Percentiles rank a stretch among this genome's conserved stretches.
Conservation (phyloP, 2,797 vertebrate species). For the Lepus townsendii region DNA sequence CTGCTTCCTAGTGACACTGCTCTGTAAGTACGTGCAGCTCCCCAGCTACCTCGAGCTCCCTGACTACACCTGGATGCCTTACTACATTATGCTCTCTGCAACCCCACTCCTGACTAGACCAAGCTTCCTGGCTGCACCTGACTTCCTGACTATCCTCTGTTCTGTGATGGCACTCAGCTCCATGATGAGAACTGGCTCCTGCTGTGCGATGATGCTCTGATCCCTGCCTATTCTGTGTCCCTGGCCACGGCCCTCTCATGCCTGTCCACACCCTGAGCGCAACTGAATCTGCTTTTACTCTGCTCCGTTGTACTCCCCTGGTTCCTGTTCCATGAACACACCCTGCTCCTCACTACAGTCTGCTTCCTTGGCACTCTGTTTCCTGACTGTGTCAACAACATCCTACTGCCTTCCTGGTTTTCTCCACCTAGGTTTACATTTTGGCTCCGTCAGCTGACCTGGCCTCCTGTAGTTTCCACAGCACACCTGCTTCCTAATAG, state of each 20-base stretch:
- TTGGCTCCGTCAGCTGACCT: background rate
- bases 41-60: no score
- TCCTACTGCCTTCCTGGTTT: background rate
- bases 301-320: background rate
- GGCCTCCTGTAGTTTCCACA: no score
- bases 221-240: background rate
- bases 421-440: background rate
- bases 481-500: no score
- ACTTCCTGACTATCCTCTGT: background rate
- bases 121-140: no score
- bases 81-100: background rate
- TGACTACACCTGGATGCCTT: background rate
- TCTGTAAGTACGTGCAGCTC: accelerated
- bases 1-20: background rate
- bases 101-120: no score
- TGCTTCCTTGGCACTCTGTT: background rate
- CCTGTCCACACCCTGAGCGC: background rate
- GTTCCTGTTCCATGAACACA: background rate
- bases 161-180: background rate
- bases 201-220: no score
- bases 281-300: background rate
- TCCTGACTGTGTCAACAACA: background rate
- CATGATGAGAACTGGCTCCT: background rate
- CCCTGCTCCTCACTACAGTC: background rate
- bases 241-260: background rate